Percentiles rank a stretch among this genome's conserved stretches.
Conservation (phyloP, 2,797 vertebrate species). For the Rhinoraja longicauda region DNA sequence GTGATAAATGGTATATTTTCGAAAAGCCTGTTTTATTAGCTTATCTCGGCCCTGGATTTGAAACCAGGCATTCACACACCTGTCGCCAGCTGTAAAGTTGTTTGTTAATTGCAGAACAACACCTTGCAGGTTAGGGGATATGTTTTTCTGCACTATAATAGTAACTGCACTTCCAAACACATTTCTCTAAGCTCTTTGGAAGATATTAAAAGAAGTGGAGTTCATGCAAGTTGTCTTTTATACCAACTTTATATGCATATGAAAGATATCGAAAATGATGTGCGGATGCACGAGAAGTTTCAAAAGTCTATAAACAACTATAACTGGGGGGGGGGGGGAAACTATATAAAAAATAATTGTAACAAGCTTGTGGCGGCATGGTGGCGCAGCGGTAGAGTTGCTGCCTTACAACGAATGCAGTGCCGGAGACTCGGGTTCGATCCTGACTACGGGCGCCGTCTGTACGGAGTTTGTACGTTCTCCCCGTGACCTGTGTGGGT, state of each 20-base stretch:
- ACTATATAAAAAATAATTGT: too few relatives aligned
- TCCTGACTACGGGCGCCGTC: too few relatives aligned
- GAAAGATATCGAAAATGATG: background rate
- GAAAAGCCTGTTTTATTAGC: background rate
- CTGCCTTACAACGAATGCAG: too few relatives aligned
- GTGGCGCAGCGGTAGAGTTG: too few relatives aligned
- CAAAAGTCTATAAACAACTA: too few relatives aligned
- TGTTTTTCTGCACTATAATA: background rate
- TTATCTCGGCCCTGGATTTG: background rate
- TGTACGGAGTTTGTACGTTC: too few relatives aligned
- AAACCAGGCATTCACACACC: background rate
- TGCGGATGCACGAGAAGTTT: background rate
- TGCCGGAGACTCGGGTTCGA: too few relatives aligned
- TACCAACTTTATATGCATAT: background rate
- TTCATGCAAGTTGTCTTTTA: background rate
- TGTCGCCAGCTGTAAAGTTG: background rate
- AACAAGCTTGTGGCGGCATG: background rate
- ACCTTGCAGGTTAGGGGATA: background rate
- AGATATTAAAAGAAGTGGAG: background rate
- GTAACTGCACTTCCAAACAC: background rate
- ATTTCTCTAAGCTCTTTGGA: background rate
- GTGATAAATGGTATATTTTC: background rate
- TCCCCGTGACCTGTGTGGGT: too few relatives aligned
- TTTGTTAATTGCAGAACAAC: slow-evolving; percentile 5
- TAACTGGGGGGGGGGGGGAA: too few relatives aligned